Evolutionary conservation across 2,888 invertebrate genomes (phyloP).

Genomic region (Brenthis hecate): DNA sequence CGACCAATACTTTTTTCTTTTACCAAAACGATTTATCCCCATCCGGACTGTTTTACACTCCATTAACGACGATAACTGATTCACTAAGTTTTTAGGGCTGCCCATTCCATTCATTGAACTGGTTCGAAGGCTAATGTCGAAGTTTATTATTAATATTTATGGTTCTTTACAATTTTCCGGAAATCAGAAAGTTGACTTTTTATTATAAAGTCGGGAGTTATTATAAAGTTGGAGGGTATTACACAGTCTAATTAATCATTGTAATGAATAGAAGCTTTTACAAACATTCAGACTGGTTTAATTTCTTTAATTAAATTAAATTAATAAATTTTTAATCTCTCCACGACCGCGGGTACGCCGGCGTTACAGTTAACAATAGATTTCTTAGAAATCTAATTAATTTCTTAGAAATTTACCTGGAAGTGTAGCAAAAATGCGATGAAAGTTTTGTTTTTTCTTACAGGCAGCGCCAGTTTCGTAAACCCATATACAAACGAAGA

Average conservation of each 20-base stretch:
- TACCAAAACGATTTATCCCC: conserved; percentile 32
- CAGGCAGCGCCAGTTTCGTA: conserved; percentile 68
- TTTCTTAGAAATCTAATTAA: too few species aligned
- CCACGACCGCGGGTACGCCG: too few species aligned
- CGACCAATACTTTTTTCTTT: conserved; percentile 10
- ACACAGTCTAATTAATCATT: conserved; percentile 2
- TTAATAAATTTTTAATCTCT: background rate
- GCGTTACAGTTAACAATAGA: too few species aligned
- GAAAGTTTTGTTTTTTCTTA: background rate
- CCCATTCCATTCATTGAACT: conserved; percentile 37
- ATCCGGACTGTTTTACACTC: conserved; percentile 43
- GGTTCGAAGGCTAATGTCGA: conserved; percentile 19
- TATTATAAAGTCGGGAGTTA: conserved; percentile 1
- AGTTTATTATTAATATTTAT: conserved; percentile 32
- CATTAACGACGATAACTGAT: conserved; percentile 42
- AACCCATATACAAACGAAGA: conserved; percentile 71
- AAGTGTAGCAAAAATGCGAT: background rate
- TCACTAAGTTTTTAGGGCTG: conserved; percentile 36
- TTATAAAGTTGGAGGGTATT: background rate
- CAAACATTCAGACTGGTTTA: background rate
- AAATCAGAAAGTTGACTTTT: conserved; percentile 9
- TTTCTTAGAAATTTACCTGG: too few species aligned
- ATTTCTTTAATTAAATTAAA: background rate
- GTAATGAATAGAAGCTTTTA: background rate
- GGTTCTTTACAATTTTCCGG: conserved; percentile 15